Evolutionary conservation across 2,113 vertebrate species (phyloP).

Genomic region (Setophaga petechia): DNA sequence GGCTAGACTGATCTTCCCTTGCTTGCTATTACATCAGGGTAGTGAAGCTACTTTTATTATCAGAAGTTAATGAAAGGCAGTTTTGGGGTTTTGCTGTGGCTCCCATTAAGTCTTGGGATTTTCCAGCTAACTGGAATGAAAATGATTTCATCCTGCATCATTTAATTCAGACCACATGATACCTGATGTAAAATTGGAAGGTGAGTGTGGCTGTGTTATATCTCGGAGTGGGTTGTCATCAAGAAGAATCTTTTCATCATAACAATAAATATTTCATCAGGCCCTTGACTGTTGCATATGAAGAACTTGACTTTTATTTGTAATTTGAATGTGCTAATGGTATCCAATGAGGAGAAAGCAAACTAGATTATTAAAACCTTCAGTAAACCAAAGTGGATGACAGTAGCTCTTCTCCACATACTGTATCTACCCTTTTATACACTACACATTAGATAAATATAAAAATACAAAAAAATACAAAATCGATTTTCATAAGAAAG

Average conservation of each 20-base stretch:
- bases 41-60: not conserved
- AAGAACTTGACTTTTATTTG: not conserved
- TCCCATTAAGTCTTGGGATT: not conserved
- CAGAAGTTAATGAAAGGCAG: not conserved
- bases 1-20: not conserved
- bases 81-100: not conserved
- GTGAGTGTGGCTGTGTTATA: accelerated
- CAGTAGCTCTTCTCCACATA: not conserved
- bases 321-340: not conserved
- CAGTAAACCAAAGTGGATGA: not conserved
- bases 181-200: not conserved
- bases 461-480: not conserved
- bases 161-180: not conserved
- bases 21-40: not conserved
- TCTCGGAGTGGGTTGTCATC: not conserved
- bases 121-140: not conserved
- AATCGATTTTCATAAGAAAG: not conserved
- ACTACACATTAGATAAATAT: not conserved
- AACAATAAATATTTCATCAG: not conserved
- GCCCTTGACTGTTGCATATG: not conserved
- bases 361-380: not conserved
- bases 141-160: not conserved
- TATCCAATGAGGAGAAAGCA: not conserved
- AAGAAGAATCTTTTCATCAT: not conserved
- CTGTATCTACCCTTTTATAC: not conserved